Evolutionary conservation across 92 coral and sea anemone species (phyloP).

Genomic region (Actinostola sp.): DNA sequence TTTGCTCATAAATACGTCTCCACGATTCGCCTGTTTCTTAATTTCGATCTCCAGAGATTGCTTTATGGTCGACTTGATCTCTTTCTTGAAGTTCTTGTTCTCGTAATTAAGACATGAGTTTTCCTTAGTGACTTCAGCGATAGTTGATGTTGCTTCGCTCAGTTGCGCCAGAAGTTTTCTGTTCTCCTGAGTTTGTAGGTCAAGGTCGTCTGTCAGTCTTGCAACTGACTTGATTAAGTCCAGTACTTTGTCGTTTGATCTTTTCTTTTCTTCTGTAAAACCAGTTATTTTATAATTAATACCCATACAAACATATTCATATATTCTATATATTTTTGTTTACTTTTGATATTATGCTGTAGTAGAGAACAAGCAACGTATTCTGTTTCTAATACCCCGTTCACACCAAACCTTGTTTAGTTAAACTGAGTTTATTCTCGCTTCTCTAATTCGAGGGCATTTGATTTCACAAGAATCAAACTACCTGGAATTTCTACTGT

Average conservation of each 20-base stretch:
- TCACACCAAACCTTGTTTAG: too few relatives aligned
- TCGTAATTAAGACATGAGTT: background rate
- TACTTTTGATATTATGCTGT: too few relatives aligned
- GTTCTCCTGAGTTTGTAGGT: background rate
- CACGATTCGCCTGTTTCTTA: background rate
- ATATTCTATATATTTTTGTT: too few relatives aligned
- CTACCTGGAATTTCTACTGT: too few relatives aligned
- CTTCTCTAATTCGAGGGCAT: too few relatives aligned
- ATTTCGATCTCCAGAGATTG: background rate
- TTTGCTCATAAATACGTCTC: background rate
- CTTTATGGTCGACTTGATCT: background rate
- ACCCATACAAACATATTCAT: background rate
- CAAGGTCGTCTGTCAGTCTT: background rate
- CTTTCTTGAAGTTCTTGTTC: background rate
- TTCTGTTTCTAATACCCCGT: too few relatives aligned
- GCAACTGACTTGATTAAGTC: background rate
- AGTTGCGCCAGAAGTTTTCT: background rate
- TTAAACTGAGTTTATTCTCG: background rate
- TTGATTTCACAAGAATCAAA: too few relatives aligned
- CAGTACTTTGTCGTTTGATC: background rate
- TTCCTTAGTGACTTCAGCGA: background rate
- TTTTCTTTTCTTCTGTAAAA: background rate
- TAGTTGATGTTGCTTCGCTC: background rate
- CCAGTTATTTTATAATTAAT: background rate
- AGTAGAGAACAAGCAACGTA: too few relatives aligned